Evolutionary conservation across 2,797 vertebrate genomes (phyloP), one percentile per base, ranked within the genome.

Genomic region (Pogonophryne albipinna): DNA sequence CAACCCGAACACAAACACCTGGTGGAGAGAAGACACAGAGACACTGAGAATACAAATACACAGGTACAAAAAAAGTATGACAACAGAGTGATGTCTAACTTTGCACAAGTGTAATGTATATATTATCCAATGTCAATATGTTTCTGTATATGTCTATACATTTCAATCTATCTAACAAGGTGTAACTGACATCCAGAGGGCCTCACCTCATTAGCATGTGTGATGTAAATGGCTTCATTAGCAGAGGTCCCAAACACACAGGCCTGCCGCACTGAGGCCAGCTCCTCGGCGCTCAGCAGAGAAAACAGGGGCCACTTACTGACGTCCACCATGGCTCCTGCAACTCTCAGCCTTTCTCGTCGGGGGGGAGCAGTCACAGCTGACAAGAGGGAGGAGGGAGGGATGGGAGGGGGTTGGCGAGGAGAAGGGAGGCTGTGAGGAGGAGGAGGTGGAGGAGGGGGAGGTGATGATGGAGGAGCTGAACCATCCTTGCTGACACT

Each of bases 261-360:
- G 0, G 97, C 97, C 73, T 98, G 97, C n/a, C 96, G 91, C 67
- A 99, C 93, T 10, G 93, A 93, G 17, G 94, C 83, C 0, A 95
- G 88, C 23, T 97, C 96, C 83, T 97, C 95, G 1, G 95, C 66
- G 4, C 94, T 96, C 50, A 99, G 93, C n/a, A 99, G 90, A 27
- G 95, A 96, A 74, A 99, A 98, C 76, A 99, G 94, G 4, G 97
- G 96, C 97, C 97, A 99, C 86, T 98, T 98, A 50, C 96, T 96
- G 65, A 98, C 95, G 78, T 99, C 98, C 91, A 97, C 95, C 97
- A 97, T 98, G 88, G 88, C 93, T 90, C 78, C 82, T 0, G 52
- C 45, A 6, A 50, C 62, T 62, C 76, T 77, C 42, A 10, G 34
- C 51, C 74, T 60, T 27, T 15, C 58, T 50, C 41, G 66, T 6